A percentile compares a stretch with the other conserved stretches of the same genome.
Conservation (phyloP, 2,888 invertebrate species). For the Hydropsyche betteni region DNA sequence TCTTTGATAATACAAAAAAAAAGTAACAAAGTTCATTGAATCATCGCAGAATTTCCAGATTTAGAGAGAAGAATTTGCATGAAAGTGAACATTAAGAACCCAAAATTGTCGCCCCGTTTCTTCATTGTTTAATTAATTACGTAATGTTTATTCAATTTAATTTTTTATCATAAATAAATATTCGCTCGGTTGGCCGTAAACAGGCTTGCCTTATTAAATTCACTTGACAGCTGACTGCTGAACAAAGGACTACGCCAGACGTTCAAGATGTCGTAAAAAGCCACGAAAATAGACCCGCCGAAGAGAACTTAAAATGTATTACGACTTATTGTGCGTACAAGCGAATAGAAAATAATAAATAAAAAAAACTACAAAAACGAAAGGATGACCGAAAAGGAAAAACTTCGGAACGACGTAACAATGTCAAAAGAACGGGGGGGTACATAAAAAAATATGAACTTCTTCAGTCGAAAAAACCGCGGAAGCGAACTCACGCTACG, state of each 20-base stretch:
- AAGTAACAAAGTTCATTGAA: no score
- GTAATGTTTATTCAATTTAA: conserved; percentile 8
- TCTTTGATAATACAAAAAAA: no score
- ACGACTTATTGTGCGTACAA: conserved; percentile 29
- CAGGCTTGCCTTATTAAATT: conserved; percentile 19
- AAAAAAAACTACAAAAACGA: not conserved
- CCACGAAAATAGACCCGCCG: conserved; percentile 22
- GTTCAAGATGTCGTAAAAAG: conserved; percentile 28
- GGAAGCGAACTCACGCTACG: not conserved
- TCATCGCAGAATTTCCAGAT: no score
- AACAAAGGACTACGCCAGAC: conserved; percentile 25
- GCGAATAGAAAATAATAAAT: conserved; percentile 15
- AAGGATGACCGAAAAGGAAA: not conserved
- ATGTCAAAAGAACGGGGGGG: not conserved
- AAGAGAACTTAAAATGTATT: conserved; percentile 27
- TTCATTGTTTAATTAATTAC: not conserved
- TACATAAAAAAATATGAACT: not conserved
- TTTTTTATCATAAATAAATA: conserved; percentile 14
- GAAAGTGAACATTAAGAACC: no score
- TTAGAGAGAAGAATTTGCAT: no score
- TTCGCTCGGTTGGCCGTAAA: conserved; percentile 25
- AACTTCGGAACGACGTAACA: not conserved
- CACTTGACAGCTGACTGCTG: conserved; percentile 32
- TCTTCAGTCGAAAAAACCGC: no score
- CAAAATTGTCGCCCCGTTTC: not conserved